Evolutionary conservation across 2,113 vertebrate species (phyloP), one percentile per base, ranked within the genome.

Genomic region (Orientallactaga bullata): DNA sequence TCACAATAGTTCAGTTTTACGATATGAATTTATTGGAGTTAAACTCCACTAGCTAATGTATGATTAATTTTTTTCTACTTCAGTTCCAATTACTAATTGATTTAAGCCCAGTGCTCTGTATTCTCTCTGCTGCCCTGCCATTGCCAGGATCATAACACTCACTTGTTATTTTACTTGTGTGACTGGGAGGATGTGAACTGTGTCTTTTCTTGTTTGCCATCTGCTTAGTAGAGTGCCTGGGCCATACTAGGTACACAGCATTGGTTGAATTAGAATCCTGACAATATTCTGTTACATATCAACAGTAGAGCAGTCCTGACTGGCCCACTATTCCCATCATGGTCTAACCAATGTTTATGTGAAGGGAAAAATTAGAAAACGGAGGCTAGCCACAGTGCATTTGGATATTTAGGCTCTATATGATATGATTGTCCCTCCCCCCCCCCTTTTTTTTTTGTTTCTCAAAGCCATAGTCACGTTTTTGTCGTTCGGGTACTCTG

Each of bases 51-150:
- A 92, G 76, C 89, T 91, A 79, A 90, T 86, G 79, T 92, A 16
- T 89, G 90, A 97, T 96, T 95, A 91, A 94, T 90, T 95, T 94
- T 68, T 68, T 94, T 94, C 83, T 21, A 35, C 91, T 94, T 89
- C 86, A 32, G 60, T 74, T 92, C 79, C 55, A 77, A 1, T 89
- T 88, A 42, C 83, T 80, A 83, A 92, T 88, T 90, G 82, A 91
- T 85, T 94, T 81, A 76, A 84, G 78, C 30, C 71, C 47, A 18
- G 35, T 32, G 61, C 28, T 21, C 26, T 37, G 71, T 35, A 1
- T 61, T 35, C 42, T 74, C 16, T 89, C 42, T 61, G 39, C 69
- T 86, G 16, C 58, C 66, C 93, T n/a, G 37, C 0, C 16, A 78
- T 1, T 47, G 83, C 51, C 12, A 21, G 61, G 63, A 24, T 78